Conservation (phyloP, 2,888 invertebrate species). For the Taenaris catops region DNA sequence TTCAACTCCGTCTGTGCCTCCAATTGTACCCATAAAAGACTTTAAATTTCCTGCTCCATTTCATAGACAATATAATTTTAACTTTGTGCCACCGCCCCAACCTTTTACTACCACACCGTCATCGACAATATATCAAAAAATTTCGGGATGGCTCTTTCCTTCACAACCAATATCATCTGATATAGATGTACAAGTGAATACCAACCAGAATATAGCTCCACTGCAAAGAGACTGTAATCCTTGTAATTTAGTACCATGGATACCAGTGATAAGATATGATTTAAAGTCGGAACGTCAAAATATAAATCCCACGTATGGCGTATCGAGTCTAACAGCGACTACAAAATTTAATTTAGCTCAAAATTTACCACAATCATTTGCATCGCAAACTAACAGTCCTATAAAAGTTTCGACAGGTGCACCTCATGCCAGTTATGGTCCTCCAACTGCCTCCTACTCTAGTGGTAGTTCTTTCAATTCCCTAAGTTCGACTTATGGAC, state of each 20-base stretch:
- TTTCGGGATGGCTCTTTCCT: constrained; percentile 82
- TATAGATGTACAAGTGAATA: constrained; percentile 30
- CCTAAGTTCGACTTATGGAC: constrained; percentile 49
- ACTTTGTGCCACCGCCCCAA: constrained; percentile 66
- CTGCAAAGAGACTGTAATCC: constrained; percentile 84
- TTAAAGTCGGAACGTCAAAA: constrained; percentile 46
- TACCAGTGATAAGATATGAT: constrained; percentile 82
- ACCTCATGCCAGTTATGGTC: constrained; percentile 50
- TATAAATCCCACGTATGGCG: constrained; percentile 56
- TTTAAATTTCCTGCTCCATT: constrained; percentile 70
- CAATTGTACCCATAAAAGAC: constrained; percentile 34
- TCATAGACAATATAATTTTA: constrained; percentile 69
- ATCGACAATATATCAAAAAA: constrained; percentile 78
- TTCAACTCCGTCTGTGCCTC: constrained; percentile 36
- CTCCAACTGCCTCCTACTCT: constrained; percentile 34
- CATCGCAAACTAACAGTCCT: constrained; percentile 31
- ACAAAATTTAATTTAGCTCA: constrained; percentile 40
- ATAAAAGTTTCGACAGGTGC: constrained; percentile 38
- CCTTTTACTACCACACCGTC: constrained; percentile 61
- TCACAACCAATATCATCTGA: constrained; percentile 57
- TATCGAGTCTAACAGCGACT: constrained; percentile 58
- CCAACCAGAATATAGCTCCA: constrained; percentile 41
- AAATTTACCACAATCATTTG: constrained; percentile 44
- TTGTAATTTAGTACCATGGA: constrained; percentile 91
- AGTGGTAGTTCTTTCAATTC: constrained; percentile 31